Evolutionary conservation across 2,797 vertebrate genomes (phyloP).

Genomic region (Melanotaenia nigrans): DNA sequence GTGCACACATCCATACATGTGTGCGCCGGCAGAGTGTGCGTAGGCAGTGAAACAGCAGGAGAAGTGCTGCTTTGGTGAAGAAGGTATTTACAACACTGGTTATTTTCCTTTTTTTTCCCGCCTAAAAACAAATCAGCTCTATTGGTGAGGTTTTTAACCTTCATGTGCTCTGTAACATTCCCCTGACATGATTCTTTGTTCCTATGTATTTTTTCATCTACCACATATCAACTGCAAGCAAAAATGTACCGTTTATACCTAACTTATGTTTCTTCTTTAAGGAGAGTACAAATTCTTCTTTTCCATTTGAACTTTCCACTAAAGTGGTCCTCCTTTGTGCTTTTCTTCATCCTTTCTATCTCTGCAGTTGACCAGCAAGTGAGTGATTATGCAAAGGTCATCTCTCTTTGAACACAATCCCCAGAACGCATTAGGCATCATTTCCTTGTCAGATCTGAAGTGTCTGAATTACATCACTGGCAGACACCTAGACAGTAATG

Average conservation of each 20-base stretch:
- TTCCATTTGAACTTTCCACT: constrained; percentile 27
- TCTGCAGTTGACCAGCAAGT: constrained; percentile 55
- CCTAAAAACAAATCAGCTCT: constrained; percentile 69
- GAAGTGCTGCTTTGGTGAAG: constrained; percentile 53
- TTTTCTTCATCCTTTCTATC: constrained; percentile 48
- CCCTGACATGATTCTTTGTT: constrained; percentile 42
- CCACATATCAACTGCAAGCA: constrained; percentile 18
- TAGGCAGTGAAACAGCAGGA: constrained; percentile 77
- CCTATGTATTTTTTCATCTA: background rate
- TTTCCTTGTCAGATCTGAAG: constrained; percentile 80
- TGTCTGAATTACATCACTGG: constrained; percentile 77
- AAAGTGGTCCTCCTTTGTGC: constrained; percentile 17
- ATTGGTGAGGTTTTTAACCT: constrained; percentile 74
- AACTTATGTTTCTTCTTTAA: constrained; percentile 16
- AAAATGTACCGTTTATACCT: constrained; percentile 24
- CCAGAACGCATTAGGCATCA: constrained; percentile 69
- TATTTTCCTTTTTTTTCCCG: constrained; percentile 17
- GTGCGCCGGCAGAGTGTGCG: constrained; percentile 48
- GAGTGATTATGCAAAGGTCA: constrained; percentile 73
- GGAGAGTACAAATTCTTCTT: constrained; percentile 13
- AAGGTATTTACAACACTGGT: constrained; percentile 27
- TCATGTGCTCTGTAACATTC: constrained; percentile 53
- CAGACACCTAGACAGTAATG: constrained; percentile 65
- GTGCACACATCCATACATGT: constrained; percentile 22
- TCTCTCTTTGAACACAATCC: constrained; percentile 68